Evolutionary conservation across 2,888 invertebrate genomes (phyloP).

Genomic region (Chrysina gloriosa): DNA sequence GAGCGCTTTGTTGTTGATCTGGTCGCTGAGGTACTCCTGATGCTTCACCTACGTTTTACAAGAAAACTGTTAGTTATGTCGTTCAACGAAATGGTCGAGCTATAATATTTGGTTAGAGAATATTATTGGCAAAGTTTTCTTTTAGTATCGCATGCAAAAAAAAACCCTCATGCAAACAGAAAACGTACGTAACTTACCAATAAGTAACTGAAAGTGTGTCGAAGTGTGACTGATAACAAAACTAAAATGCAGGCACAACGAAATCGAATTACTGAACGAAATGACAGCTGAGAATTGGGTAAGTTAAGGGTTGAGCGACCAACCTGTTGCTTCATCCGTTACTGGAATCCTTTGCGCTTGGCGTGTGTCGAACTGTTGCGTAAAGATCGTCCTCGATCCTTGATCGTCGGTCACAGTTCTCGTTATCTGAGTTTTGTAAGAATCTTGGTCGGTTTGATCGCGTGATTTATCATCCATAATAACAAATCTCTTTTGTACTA

Average conservation of each 20-base stretch:
- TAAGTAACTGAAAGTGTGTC: conserved; percentile 46
- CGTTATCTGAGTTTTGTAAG: conserved; percentile 51
- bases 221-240: conserved; percentile 44
- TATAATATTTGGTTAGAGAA: conserved; percentile 12
- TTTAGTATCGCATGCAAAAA: conserved; percentile 33
- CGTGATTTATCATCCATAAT: conserved; percentile 55
- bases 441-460: conserved; percentile 48
- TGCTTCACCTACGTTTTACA: conserved; percentile 45
- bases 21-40: conserved; percentile 39
- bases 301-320: conserved; percentile 45
- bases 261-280: conserved; percentile 22
- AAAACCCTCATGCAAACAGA: conserved; percentile 46
- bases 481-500: conserved; percentile 66
- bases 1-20: conserved; percentile 41
- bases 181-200: conserved; percentile 49
- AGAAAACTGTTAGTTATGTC: conserved; percentile 3
- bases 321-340: conserved; percentile 54
- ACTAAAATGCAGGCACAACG: conserved; percentile 40
- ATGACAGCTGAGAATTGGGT: conserved; percentile 24
- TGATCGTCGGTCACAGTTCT: conserved; percentile 56
- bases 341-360: conserved; percentile 46
- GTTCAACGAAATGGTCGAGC: background rate
- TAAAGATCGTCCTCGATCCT: conserved; percentile 58
- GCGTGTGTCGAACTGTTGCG: conserved; percentile 57
- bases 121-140: conserved; percentile 29